Percentiles rank a stretch among this genome's conserved stretches.
These are phyloP conservation scores for Limnothrissa miodon DNA, from an alignment of 2,113 vertebrate genomes.

Conservation along the genomic window DNA sequence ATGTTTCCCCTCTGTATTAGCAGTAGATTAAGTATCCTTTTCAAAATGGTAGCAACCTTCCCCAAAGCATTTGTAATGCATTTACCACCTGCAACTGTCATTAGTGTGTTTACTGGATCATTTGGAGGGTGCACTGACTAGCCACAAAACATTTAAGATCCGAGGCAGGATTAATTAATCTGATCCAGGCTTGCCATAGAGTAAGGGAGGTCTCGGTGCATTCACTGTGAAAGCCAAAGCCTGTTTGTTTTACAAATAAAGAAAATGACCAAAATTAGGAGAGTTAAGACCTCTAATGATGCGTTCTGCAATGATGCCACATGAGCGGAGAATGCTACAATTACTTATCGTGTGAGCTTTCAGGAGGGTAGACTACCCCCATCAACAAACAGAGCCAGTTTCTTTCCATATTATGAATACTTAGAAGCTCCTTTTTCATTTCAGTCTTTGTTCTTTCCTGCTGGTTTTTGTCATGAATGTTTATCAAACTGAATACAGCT, in stretches of 20 bases:
- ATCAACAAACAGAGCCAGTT: not conserved
- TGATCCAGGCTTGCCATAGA: conserved; percentile 44
- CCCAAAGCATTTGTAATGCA: conserved; percentile 44
- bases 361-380: conserved; percentile 18
- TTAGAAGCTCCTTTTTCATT: conserved; percentile 13
- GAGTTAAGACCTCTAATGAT: conserved; percentile 57
- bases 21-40: conserved; percentile 42
- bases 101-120: conserved; percentile 61
- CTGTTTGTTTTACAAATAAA: conserved; percentile 64
- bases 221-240: conserved; percentile 44
- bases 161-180: conserved; percentile 51
- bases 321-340: conserved; percentile 38
- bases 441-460: conserved; percentile 8
- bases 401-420: conserved; percentile 10
- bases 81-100: conserved; percentile 56
- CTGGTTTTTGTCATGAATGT: conserved; percentile 2
- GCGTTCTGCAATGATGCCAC: conserved; percentile 36
- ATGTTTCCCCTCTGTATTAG: conserved; percentile 54
- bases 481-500: not conserved
- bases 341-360: conserved; percentile 26
- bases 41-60: conserved; percentile 41
- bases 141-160: conserved; percentile 46
- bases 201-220: conserved; percentile 43
- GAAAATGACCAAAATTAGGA: conserved; percentile 55
- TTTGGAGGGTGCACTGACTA: conserved; percentile 52